Conservation (phyloP, 2,113 vertebrate species). For the Leuciscus idus region DNA sequence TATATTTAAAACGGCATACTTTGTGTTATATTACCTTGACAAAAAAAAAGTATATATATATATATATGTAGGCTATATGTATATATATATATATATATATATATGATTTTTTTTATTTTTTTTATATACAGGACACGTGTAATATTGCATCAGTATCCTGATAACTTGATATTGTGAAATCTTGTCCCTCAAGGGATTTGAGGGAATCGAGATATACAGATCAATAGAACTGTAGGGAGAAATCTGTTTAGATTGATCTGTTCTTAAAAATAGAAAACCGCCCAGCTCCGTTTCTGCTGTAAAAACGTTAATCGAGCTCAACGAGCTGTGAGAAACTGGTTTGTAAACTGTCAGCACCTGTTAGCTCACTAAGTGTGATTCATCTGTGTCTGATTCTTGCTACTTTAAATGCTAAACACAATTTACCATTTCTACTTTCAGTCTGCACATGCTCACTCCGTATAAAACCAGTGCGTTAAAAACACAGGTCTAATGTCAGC, state of each 20-base stretch:
- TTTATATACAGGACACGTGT: not conserved
- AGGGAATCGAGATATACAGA: not conserved
- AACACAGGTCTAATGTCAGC: slow-evolving; percentile 15
- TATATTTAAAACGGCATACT: too few relatives aligned
- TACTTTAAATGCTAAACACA: not conserved
- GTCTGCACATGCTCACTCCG: not conserved
- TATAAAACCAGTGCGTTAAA: slow-evolving; percentile 5
- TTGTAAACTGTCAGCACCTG: slow-evolving; percentile 29
- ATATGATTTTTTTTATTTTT: too few relatives aligned
- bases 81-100: not conserved
- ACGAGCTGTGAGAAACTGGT: not conserved
- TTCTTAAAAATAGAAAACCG: slow-evolving; percentile 12
- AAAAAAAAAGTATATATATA: not conserved
- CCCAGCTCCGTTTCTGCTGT: not conserved
- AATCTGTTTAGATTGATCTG: not conserved
- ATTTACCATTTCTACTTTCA: not conserved
- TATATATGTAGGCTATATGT: not conserved
- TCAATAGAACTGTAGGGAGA: not conserved
- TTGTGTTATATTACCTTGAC: too few relatives aligned
- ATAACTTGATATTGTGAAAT: not conserved
- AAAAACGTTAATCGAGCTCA: slow-evolving; percentile 23
- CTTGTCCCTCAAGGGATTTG: not conserved
- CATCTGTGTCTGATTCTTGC: slow-evolving; percentile 17
- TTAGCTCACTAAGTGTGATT: slow-evolving; percentile 29
- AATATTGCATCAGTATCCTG: not conserved